Conservation (phyloP, 2,113 vertebrate genomes). For the Cepphus grylle region DNA sequence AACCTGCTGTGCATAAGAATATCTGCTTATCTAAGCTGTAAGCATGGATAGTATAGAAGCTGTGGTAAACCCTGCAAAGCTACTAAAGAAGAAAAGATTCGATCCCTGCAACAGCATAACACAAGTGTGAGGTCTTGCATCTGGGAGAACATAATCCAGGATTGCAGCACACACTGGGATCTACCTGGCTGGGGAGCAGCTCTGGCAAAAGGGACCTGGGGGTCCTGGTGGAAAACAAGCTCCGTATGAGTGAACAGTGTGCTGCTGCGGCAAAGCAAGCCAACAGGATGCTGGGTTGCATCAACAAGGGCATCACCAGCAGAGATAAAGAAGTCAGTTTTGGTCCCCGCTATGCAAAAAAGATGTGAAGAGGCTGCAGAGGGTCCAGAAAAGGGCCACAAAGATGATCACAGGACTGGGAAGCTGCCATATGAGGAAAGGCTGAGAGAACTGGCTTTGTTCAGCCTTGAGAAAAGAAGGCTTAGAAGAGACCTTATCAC, state of each 20-base stretch:
- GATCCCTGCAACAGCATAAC: neutral
- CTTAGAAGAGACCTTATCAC: neutral
- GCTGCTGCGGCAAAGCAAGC: neutral
- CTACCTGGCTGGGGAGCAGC: neutral
- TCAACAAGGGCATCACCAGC: neutral
- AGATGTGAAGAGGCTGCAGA: neutral
- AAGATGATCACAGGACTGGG: neutral
- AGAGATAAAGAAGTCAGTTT: neutral
- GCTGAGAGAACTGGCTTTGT: neutral
- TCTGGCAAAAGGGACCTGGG: neutral
- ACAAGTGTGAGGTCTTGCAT: neutral
- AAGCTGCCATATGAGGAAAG: neutral
- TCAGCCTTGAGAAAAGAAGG: neutral
- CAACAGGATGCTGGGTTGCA: neutral
- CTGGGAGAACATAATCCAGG: neutral
- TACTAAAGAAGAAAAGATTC: neutral
- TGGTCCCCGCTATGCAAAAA: neutral
- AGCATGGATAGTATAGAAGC: neutral
- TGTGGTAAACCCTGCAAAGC: neutral
- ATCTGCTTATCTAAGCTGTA: neutral
- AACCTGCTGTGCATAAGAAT: accelerated
- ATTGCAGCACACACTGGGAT: neutral
- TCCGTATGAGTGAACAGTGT: neutral
- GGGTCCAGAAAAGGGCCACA: neutral
- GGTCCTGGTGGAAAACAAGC: neutral